Percentiles rank a stretch among this genome's conserved stretches.
phyloP scores from a whole-genome alignment of 2,888 invertebrate species.

The Melanotus villosus region DNA sequence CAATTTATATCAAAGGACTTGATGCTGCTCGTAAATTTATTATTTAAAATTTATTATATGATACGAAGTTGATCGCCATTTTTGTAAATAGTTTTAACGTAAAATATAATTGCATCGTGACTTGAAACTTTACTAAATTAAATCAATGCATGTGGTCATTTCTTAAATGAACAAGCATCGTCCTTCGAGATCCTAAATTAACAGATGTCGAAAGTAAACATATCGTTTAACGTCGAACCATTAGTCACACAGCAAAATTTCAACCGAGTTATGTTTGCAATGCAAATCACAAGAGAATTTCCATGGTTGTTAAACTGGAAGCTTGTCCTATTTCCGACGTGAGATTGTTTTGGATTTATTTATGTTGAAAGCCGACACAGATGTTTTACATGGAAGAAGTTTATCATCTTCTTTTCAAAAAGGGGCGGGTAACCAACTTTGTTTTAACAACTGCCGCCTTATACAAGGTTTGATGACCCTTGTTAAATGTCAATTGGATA shows the following conservation, averaged over 20 bases:
- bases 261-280: slow-evolving; percentile 1
- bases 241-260: slow-evolving; percentile 16
- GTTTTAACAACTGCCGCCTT: slow-evolving; percentile 29
- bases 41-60: no score
- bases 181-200: slow-evolving; percentile 13
- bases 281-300: background rate
- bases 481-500: slow-evolving; percentile 17
- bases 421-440: slow-evolving; percentile 19
- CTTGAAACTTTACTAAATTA: no score
- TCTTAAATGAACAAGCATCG: background rate
- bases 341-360: slow-evolving; percentile 19
- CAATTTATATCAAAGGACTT: no score
- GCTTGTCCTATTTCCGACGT: slow-evolving; percentile 21
- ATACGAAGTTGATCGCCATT: no score
- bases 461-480: slow-evolving; percentile 31
- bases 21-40: no score
- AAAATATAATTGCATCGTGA: no score
- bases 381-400: slow-evolving; percentile 19
- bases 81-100: no score
- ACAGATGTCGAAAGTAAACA: slow-evolving; percentile 18
- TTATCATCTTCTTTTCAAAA: slow-evolving; percentile 17
- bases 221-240: slow-evolving; percentile 2
- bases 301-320: background rate
- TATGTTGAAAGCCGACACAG: slow-evolving; percentile 25
- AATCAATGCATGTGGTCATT: background rate